Evolutionary conservation across 2,113 vertebrate species (phyloP).

Genomic region (Martes martes): DNA sequence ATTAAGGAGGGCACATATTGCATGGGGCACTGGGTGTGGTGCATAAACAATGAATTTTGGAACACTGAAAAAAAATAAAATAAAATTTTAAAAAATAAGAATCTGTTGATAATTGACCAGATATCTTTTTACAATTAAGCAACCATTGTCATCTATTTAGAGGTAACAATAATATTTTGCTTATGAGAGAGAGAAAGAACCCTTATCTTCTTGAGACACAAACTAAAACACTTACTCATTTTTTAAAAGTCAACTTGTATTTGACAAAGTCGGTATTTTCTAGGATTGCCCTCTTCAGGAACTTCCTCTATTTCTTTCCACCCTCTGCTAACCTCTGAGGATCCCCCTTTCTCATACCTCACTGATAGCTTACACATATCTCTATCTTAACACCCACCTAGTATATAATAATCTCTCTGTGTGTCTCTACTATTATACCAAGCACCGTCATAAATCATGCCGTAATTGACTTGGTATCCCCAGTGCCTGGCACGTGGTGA

Average conservation of each 20-base stretch:
- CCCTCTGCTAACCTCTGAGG: rapidly evolving
- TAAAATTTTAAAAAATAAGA: neutral
- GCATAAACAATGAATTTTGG: no score
- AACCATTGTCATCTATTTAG: neutral
- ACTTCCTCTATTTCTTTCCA: neutral
- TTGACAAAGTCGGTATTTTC: neutral
- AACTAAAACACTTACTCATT: neutral
- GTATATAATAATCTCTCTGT: neutral
- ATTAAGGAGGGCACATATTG: no score
- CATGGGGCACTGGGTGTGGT: no score
- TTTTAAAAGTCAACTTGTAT: neutral
- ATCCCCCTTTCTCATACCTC: no score
- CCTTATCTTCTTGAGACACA: neutral
- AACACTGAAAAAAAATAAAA: no score
- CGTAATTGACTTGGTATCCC: neutral
- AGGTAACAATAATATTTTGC: neutral
- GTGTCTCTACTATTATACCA: neutral
- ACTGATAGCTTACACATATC: neutral
- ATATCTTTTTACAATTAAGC: neutral
- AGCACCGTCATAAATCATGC: neutral
- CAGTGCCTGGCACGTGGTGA: neutral
- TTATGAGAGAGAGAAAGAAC: neutral
- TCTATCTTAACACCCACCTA: neutral
- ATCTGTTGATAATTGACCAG: neutral
- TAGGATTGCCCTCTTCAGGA: neutral